phyloP scores from a whole-genome alignment of 2,113 vertebrate genomes.

The Podiceps cristatus region DNA sequence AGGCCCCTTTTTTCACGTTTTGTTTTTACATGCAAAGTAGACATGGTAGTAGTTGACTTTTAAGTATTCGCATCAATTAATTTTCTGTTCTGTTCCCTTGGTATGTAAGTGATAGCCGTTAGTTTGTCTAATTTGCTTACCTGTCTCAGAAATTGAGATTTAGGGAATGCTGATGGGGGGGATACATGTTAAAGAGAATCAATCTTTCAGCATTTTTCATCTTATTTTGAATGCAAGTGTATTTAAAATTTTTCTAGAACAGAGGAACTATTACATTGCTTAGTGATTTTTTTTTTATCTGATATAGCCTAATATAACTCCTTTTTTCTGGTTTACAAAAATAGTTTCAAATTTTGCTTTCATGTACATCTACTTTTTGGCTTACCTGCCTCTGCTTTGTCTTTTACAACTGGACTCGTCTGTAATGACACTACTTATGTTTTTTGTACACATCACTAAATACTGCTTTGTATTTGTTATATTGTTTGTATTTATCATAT shows the following conservation, averaged over 20 bases:
- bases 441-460: not conserved
- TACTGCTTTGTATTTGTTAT: not conserved
- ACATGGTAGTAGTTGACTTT: not conserved
- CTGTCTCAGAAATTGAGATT: not conserved
- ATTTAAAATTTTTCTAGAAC: not conserved
- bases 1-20: not conserved
- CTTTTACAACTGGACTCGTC: not conserved
- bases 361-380: fast-evolving
- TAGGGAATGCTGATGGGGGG: not conserved
- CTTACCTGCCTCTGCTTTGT: not conserved
- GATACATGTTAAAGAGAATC: not conserved
- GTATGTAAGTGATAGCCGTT: not conserved
- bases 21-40: not conserved
- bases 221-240: not conserved
- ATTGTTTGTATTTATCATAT: not conserved
- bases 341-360: not conserved
- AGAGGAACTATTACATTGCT: not conserved
- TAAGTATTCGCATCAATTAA: not conserved
- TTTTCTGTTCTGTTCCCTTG: not conserved
- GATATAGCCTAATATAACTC: not conserved
- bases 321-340: not conserved
- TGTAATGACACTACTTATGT: not conserved
- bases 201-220: not conserved
- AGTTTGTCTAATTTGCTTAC: not conserved
- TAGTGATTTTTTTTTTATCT: not conserved